Percentiles rank a stretch among this genome's conserved stretches.
Conservation (phyloP, 2,113 vertebrate species). For the Pongo pygmaeus region DNA sequence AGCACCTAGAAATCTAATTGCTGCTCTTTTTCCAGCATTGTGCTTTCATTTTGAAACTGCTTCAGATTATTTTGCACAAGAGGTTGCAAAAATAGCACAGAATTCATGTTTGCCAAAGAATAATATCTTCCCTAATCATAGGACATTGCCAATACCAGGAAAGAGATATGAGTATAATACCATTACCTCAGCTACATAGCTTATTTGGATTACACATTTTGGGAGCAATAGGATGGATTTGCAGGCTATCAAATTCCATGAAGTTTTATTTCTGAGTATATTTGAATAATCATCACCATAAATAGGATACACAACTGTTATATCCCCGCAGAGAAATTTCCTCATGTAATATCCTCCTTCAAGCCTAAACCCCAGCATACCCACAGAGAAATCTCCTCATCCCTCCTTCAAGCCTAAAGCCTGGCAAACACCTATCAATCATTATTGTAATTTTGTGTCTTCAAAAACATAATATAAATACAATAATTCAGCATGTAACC, state of each 20-base stretch:
- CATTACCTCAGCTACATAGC: neutral
- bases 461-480: neutral
- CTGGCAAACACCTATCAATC: neutral
- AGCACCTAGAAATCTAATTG: neutral
- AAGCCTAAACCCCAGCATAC: neutral
- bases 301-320: neutral
- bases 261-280: neutral
- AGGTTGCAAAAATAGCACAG: neutral
- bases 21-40: neutral
- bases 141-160: neutral
- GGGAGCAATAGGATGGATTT: neutral
- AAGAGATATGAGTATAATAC: neutral
- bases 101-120: neutral
- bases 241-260: accelerated
- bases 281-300: neutral
- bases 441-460: neutral
- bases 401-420: neutral
- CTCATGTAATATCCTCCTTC: accelerated
- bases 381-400: neutral
- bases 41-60: neutral
- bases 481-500: neutral
- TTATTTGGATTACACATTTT: neutral
- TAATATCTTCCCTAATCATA: neutral
- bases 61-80: neutral
- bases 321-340: neutral